Conservation (phyloP, 2,888 invertebrate species). For the Melipona bicolor region DNA sequence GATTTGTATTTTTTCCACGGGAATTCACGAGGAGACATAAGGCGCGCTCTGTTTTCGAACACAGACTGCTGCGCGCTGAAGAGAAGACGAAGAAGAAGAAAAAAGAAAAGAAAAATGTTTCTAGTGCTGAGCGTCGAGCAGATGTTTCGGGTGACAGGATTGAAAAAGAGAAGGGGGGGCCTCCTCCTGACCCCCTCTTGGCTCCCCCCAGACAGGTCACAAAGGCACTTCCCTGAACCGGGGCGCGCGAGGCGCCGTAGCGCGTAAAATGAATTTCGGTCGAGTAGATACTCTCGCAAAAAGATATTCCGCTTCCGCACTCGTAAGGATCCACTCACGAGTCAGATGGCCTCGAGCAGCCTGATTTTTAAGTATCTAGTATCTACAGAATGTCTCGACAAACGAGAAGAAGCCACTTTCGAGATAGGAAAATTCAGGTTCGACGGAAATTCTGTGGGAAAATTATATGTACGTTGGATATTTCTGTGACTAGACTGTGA, state of each 20-base stretch:
- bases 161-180: neutral
- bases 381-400: neutral
- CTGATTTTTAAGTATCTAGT: neutral
- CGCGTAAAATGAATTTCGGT: conserved; percentile 45
- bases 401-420: neutral
- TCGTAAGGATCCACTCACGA: neutral
- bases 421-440: neutral
- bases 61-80: conserved; percentile 41
- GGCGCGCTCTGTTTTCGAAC: conserved; percentile 56
- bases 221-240: conserved; percentile 63
- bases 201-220: conserved; percentile 39
- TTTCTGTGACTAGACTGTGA: neutral
- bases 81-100: conserved; percentile 60
- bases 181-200: too few species aligned
- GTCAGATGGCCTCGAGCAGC: neutral
- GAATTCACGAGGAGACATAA: conserved; percentile 41
- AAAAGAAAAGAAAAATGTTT: conserved; percentile 60
- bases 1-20: conserved; percentile 50
- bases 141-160: conserved; percentile 68
- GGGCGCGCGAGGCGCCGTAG: conserved; percentile 49
- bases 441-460: neutral
- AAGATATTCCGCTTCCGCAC: conserved; percentile 22
- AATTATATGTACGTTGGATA: neutral
- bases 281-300: conserved; percentile 20
- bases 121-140: conserved; percentile 65